Conservation (phyloP, 2,797 vertebrate genomes). For the Toxotes lorentzi region DNA sequence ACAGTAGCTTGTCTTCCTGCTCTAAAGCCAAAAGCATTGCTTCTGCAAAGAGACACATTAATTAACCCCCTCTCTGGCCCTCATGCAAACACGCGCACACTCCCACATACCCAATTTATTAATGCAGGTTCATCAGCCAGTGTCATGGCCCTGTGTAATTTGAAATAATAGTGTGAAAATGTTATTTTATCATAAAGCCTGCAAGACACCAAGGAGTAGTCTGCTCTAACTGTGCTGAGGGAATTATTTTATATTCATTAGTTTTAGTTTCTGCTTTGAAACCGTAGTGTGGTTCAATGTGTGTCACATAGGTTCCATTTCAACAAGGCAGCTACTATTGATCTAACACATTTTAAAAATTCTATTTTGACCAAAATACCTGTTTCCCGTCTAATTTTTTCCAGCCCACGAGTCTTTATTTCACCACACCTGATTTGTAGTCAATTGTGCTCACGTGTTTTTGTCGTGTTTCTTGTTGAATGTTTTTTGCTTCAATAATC, state of each 20-base stretch:
- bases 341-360: not conserved
- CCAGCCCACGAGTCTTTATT: not conserved
- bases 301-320: conserved; percentile 13
- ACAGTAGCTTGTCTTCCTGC: conserved; percentile 51
- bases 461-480: not conserved
- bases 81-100: conserved; percentile 2
- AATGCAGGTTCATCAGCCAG: conserved; percentile 42
- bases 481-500: conserved; percentile 19
- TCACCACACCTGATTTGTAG: not conserved
- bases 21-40: conserved; percentile 41
- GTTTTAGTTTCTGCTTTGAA: conserved; percentile 13
- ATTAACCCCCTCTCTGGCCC: conserved; percentile 50
- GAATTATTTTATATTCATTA: conserved; percentile 29
- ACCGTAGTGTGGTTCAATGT: not conserved
- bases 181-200: conserved; percentile 48
- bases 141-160: conserved; percentile 26
- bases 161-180: conserved; percentile 46
- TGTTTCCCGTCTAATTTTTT: not conserved
- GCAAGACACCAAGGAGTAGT: conserved; percentile 23
- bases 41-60: conserved; percentile 44
- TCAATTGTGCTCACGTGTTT: conserved; percentile 12
- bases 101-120: conserved; percentile 14
- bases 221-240: conserved; percentile 13
- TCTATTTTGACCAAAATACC: not conserved
- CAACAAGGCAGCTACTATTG: not conserved